Conservation (phyloP, 2,888 invertebrate genomes). For the Amblyjoppa proteus region DNA sequence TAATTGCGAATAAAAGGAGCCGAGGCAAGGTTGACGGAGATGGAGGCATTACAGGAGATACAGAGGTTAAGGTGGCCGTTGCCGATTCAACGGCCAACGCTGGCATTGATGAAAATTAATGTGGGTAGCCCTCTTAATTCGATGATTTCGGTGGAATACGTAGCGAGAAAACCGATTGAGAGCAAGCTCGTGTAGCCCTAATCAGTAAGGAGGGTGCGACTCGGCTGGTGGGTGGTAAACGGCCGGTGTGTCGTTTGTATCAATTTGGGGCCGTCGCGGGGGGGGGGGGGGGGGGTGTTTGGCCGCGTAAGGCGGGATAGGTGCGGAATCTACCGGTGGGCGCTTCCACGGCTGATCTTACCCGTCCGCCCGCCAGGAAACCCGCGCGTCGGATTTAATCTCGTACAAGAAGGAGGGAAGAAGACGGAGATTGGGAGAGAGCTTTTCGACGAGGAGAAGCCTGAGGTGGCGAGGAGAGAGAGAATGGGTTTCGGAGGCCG, state of each 20-base stretch:
- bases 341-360: conserved; percentile 65
- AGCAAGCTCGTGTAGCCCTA: conserved; percentile 67
- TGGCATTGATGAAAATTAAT: conserved; percentile 61
- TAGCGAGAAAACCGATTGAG: conserved; percentile 62
- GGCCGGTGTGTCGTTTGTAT: conserved; percentile 80
- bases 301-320: not conserved
- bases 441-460: conserved; percentile 47
- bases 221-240: conserved; percentile 58
- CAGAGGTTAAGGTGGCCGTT: conserved; percentile 1
- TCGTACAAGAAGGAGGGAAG: conserved; percentile 71
- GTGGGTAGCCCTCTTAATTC: conserved; percentile 65
- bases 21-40: conserved; percentile 29
- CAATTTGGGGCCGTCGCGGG: conserved; percentile 74
- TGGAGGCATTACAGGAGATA: not conserved
- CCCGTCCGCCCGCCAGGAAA: conserved; percentile 25
- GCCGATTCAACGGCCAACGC: conserved; percentile 34
- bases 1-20: conserved; percentile 20
- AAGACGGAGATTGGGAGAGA: conserved; percentile 45
- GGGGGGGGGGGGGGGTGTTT: conserved; percentile 19
- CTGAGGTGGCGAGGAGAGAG: conserved; percentile 20
- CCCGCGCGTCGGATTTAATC: conserved; percentile 77
- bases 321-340: conserved; percentile 67
- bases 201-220: conserved; percentile 60
- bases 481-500: conserved; percentile 23
- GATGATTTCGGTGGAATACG: conserved; percentile 66